Base-by-base conservation (phyloP, 2,797 vertebrate species). In the Cryptoblepharus egeriae region DNA sequence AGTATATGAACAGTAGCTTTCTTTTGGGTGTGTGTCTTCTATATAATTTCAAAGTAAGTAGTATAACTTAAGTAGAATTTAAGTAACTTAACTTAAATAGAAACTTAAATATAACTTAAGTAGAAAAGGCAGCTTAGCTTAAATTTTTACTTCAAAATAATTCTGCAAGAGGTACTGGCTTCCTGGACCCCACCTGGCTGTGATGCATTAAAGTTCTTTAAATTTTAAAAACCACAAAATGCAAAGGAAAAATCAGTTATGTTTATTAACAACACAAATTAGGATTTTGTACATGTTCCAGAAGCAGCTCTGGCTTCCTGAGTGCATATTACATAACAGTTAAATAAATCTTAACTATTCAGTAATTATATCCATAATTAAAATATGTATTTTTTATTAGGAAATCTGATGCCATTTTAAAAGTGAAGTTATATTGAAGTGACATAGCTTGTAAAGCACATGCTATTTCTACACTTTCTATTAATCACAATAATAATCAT, bases 311-410 rank as follows among this genome's bases (percentile, higher is more conserved):
- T 83, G 4, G 9, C 65, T 87, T 52, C 28, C 1, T 63, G 1
- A 69, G 79, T 42, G 13, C 52, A 28, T 68, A 61, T 24, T 86
- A 45, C 9, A 60, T 82, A 68, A 55, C 30, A 82, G 37, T 69
- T 57, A 20, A 45, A n/a, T 57, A 20, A 45, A n/a, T 5, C 37
- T 11, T 81, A 8, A 5, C 79, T 87, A n/a, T 76, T 89, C 89
- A 24, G 63, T 37, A 15, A n/a, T 77, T 39, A 42, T 90, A 77
- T 79, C 84, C 88, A 82, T 87, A 83, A 72, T 86, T 88, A 86
- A 76, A 37, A 18, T 90, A 26, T 65, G 22, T 37, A 81, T 81
- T 65, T 87, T 90, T 89, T 87, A 72, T 79, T 80, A 85, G 85
- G 67, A 68, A 88, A 55, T 32, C 55, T 69, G 63, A 74, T 87